Percentiles rank a stretch among this genome's conserved stretches.
phyloP scores from a whole-genome alignment of 2,888 invertebrate species.

The Phaedon cochleariae region DNA sequence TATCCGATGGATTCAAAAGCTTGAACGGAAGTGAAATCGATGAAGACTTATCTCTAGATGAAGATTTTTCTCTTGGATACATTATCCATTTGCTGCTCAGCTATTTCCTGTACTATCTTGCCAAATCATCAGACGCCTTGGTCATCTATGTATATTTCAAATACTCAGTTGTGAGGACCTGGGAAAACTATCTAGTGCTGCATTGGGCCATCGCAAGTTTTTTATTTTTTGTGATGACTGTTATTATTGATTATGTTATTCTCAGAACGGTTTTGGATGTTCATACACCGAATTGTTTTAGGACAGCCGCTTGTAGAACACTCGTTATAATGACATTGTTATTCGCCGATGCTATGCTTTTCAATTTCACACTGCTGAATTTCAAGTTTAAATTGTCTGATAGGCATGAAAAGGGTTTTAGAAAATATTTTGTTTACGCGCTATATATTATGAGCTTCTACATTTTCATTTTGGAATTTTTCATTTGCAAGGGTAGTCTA shows the following conservation, averaged over 20 bases:
- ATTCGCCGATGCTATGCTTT: slow-evolving; percentile 7
- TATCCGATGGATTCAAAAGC: too few relatives aligned
- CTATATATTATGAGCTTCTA: slow-evolving; percentile 8
- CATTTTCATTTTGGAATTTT: slow-evolving; percentile 12
- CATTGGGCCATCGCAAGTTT: slow-evolving; percentile 14
- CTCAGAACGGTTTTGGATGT: not conserved
- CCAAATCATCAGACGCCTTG: slow-evolving; percentile 11
- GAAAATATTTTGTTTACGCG: slow-evolving; percentile 3
- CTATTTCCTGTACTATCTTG: not conserved
- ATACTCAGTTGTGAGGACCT: slow-evolving; percentile 26
- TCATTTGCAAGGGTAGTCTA: not conserved
- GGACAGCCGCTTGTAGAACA: slow-evolving; percentile 3
- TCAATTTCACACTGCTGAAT: slow-evolving; percentile 4
- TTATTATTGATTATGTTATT: not conserved
- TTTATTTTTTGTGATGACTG: not conserved
- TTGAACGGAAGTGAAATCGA: too few relatives aligned
- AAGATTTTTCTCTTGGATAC: not conserved
- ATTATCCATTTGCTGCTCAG: not conserved
- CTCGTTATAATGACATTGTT: slow-evolving; percentile 14
- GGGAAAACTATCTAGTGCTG: slow-evolving; percentile 29
- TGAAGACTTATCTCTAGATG: not conserved
- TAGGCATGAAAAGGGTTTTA: not conserved
- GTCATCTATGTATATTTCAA: slow-evolving; percentile 30
- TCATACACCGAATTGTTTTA: not conserved
- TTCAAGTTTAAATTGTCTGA: slow-evolving; percentile 1